Evolutionary conservation across 30 jellyfish, hydroid and myxozoan species (phyloP).

Genomic region (Rhopilema esculentum): DNA sequence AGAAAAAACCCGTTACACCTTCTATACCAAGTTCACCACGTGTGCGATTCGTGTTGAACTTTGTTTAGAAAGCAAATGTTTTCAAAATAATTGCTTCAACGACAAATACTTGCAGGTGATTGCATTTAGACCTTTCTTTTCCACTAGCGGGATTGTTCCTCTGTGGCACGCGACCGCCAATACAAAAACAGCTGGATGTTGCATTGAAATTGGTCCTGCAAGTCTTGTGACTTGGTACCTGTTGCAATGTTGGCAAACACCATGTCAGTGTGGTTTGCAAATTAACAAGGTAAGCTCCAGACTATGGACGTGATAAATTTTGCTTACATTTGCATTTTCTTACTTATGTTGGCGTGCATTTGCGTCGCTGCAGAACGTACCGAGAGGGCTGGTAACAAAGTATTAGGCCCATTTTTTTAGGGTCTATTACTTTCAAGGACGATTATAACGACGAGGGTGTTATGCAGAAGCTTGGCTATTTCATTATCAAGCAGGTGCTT

Average conservation of each 20-base stretch:
- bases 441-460: too few relatives aligned
- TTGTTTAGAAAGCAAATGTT: not conserved
- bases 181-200: not conserved
- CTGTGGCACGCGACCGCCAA: not conserved
- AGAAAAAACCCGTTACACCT: not conserved
- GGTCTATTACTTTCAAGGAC: too few relatives aligned
- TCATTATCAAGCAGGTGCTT: too few relatives aligned
- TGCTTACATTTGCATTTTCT: too few relatives aligned
- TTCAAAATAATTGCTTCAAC: not conserved
- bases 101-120: not conserved
- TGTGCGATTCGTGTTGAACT: not conserved
- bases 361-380: too few relatives aligned
- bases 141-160: not conserved
- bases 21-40: not conserved
- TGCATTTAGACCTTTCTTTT: not conserved
- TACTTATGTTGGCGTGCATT: too few relatives aligned
- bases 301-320: not conserved
- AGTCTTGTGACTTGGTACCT: not conserved
- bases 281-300: not conserved
- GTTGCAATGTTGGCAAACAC: not conserved
- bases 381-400: too few relatives aligned
- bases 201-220: not conserved
- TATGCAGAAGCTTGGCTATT: too few relatives aligned
- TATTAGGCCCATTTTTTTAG: too few relatives aligned
- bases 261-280: not conserved